These are phyloP conservation scores for Chesias legatella DNA, from an alignment of 2,888 invertebrate genomes.

Conservation along the genomic window DNA sequence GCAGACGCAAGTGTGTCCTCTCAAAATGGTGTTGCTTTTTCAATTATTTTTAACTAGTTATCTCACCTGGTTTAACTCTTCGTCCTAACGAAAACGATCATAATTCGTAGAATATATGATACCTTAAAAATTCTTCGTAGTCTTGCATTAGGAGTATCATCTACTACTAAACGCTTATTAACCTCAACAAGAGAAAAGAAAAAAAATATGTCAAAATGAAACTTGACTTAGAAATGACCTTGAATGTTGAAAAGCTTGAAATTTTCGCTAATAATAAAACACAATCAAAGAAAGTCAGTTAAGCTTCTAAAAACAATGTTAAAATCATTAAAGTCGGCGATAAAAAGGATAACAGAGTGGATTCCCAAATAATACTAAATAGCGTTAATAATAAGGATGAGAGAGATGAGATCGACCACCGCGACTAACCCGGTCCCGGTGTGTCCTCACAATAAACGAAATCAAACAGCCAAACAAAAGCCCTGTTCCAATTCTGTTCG, in stretches of 20 bases:
- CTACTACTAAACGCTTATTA: too few relatives aligned
- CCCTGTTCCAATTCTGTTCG: constrained; percentile 52
- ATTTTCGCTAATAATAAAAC: too few relatives aligned
- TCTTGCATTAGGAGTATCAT: too few relatives aligned
- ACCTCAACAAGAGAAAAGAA: too few relatives aligned
- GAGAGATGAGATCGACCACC: constrained; percentile 25
- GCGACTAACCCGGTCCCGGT: constrained; percentile 22
- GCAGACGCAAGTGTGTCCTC: constrained; percentile 43
- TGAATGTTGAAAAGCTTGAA: too few relatives aligned
- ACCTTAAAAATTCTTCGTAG: too few relatives aligned
- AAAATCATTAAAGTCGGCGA: not conserved
- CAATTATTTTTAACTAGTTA: constrained; percentile 33
- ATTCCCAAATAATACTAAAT: constrained; percentile 11
- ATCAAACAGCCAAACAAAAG: constrained; percentile 39
- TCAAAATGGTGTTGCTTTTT: constrained; percentile 39
- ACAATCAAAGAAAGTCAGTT: too few relatives aligned
- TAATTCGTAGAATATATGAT: too few relatives aligned
- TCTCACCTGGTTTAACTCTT: constrained; percentile 13
- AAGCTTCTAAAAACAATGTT: too few relatives aligned
- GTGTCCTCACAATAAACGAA: constrained; percentile 20
- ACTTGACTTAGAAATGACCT: too few relatives aligned
- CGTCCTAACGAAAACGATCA: not conserved
- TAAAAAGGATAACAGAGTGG: constrained; percentile 1
- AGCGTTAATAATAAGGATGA: constrained; percentile 17
- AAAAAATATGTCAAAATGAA: too few relatives aligned